Percentiles rank a stretch among this genome's conserved stretches.
Evolutionary conservation across 1,140 invertebrate genomes (phyloP).

Genomic region (Nymphalis io): DNA sequence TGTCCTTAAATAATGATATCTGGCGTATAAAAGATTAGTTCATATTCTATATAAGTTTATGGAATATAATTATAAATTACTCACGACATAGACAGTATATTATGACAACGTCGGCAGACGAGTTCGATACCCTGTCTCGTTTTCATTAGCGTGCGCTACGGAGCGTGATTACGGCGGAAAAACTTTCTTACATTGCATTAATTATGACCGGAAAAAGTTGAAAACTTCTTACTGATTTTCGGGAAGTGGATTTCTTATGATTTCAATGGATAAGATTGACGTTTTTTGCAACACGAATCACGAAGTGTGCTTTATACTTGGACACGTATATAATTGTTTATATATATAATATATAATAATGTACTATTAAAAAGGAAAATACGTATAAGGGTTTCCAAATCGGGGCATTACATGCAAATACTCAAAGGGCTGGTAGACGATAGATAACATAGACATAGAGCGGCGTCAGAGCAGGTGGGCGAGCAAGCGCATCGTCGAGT

Average conservation of each 20-base stretch:
- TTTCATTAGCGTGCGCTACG: constrained; percentile 66
- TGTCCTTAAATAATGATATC: neutral
- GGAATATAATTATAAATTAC: constrained; percentile 11
- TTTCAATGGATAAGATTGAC: no score
- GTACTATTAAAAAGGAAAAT: neutral
- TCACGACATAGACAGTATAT: constrained; percentile 19
- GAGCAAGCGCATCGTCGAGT: constrained; percentile 66
- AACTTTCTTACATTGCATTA: constrained; percentile 46
- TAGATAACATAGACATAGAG: neutral
- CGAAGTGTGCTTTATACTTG: neutral
- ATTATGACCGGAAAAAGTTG: constrained; percentile 19
- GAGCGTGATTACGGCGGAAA: constrained; percentile 58
- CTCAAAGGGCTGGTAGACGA: neutral
- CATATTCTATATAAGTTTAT: neutral
- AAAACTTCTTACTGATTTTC: constrained; percentile 19
- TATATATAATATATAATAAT: neutral
- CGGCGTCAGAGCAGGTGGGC: constrained; percentile 45
- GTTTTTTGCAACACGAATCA: neutral
- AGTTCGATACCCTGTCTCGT: constrained; percentile 70
- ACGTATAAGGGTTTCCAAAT: neutral
- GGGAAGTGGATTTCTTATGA: neutral
- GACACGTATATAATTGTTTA: neutral
- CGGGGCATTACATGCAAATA: neutral
- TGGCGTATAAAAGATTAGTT: neutral
- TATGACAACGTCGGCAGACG: constrained; percentile 31